Conservation (phyloP, 2,888 invertebrate species). For the Coelopa pilipes region DNA sequence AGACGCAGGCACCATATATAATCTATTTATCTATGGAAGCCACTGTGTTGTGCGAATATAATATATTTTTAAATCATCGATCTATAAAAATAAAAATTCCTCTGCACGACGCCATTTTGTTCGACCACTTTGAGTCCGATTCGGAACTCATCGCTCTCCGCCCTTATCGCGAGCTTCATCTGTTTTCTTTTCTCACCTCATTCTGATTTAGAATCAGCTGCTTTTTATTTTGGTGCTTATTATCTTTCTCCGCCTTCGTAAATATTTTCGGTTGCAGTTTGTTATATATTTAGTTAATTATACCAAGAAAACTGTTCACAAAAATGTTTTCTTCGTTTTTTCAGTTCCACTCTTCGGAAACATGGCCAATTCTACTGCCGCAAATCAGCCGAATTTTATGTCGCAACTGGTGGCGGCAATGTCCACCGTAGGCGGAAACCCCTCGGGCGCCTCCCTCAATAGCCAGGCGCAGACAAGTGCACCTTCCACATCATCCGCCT, state of each 20-base stretch:
- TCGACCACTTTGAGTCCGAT: conserved; percentile 6
- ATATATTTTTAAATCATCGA: too few relatives aligned
- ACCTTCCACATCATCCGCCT: conserved; percentile 50
- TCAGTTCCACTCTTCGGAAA: conserved; percentile 56
- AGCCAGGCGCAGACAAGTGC: conserved; percentile 39
- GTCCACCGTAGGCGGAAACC: neutral
- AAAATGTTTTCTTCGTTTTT: conserved; percentile 20
- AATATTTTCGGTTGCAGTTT: neutral
- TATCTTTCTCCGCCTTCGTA: neutral
- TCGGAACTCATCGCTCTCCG: neutral
- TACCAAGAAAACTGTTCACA: too few relatives aligned
- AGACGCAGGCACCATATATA: too few relatives aligned
- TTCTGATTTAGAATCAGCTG: neutral
- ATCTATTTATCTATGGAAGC: too few relatives aligned
- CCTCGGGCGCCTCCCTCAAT: neutral
- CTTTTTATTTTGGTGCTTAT: neutral
- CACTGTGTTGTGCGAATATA: too few relatives aligned
- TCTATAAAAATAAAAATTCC: too few relatives aligned
- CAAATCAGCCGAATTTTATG: conserved; percentile 59
- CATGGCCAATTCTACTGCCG: conserved; percentile 53
- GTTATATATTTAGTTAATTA: neutral
- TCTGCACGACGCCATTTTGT: conserved; percentile 42
- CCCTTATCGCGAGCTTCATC: neutral
- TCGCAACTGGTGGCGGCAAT: conserved; percentile 62
- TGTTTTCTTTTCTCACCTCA: too few relatives aligned